phyloP scores from a whole-genome alignment of 2,888 invertebrate genomes.

The Bruchidius siliquastri region DNA sequence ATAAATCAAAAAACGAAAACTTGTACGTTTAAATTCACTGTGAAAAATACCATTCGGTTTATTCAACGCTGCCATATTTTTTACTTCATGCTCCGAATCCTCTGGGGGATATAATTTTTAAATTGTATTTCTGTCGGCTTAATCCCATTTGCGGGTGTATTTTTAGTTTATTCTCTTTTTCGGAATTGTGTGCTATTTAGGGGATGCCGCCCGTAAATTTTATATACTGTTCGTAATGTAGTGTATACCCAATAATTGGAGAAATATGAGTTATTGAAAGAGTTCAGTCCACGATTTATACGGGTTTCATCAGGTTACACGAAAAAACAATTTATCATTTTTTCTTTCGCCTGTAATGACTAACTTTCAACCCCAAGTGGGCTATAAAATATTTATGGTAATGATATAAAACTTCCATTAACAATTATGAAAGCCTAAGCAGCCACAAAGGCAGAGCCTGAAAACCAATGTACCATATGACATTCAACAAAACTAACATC shows the following conservation, averaged over 20 bases:
- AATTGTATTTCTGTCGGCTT: neutral
- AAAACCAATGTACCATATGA: too few species aligned
- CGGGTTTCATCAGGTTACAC: neutral
- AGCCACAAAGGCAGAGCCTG: too few species aligned
- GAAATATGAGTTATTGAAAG: neutral
- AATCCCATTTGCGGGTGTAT: conserved; percentile 2
- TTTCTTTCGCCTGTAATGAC: too few species aligned
- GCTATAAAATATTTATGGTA: too few species aligned
- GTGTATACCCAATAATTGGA: neutral
- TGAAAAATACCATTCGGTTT: conserved; percentile 1
- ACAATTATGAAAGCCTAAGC: too few species aligned
- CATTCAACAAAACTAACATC: too few species aligned
- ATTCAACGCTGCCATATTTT: neutral
- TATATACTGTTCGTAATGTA: neutral
- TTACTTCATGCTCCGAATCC: neutral
- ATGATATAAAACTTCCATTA: too few species aligned
- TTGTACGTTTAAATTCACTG: neutral
- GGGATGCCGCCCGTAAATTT: neutral
- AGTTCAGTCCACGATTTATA: neutral
- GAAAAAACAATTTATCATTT: too few species aligned
- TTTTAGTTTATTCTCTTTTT: neutral
- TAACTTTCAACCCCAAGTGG: too few species aligned
- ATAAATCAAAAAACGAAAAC: conserved; percentile 2
- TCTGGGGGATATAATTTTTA: conserved; percentile 2
- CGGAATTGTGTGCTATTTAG: neutral